These are phyloP conservation scores for Megalonaias nervosa DNA, from an alignment of 1,140 invertebrate species.

Conservation along the genomic window DNA sequence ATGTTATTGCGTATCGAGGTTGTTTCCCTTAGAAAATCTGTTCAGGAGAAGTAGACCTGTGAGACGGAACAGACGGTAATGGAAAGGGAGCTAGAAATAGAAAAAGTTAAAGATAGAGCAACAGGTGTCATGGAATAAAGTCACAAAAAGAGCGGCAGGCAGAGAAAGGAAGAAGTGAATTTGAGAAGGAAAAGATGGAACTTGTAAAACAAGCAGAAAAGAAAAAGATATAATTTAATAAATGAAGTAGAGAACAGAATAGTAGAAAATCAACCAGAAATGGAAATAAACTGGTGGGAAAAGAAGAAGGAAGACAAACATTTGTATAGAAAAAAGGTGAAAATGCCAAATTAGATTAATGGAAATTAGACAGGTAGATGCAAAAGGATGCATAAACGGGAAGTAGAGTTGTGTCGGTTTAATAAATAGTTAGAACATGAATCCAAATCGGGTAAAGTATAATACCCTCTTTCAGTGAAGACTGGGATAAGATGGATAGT, in stretches of 20 bases:
- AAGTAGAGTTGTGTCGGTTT: not conserved
- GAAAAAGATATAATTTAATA: not conserved
- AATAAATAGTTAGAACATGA: not conserved
- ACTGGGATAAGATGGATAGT: conserved; percentile 32
- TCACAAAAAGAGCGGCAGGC: conserved; percentile 1
- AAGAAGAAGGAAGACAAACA: too few relatives aligned
- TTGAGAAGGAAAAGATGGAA: too few relatives aligned
- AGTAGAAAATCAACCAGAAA: not conserved
- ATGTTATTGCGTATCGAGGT: too few relatives aligned
- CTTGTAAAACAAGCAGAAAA: not conserved
- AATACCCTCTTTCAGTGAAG: conserved; percentile 30
- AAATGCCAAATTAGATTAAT: too few relatives aligned
- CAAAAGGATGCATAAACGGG: not conserved
- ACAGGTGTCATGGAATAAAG: conserved; percentile 4
- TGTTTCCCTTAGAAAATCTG: too few relatives aligned
- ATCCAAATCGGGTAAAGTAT: not conserved
- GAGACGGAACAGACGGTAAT: not conserved
- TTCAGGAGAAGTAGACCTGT: not conserved
- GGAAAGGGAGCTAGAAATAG: not conserved
- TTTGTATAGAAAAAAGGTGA: too few relatives aligned
- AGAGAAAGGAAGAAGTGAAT: not conserved
- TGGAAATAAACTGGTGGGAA: not conserved
- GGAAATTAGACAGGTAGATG: not conserved
- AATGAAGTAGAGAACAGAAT: too few relatives aligned
- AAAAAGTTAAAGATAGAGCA: not conserved